phyloP scores from a whole-genome alignment of 2,113 vertebrate genomes.

The Propithecus coquereli region DNA sequence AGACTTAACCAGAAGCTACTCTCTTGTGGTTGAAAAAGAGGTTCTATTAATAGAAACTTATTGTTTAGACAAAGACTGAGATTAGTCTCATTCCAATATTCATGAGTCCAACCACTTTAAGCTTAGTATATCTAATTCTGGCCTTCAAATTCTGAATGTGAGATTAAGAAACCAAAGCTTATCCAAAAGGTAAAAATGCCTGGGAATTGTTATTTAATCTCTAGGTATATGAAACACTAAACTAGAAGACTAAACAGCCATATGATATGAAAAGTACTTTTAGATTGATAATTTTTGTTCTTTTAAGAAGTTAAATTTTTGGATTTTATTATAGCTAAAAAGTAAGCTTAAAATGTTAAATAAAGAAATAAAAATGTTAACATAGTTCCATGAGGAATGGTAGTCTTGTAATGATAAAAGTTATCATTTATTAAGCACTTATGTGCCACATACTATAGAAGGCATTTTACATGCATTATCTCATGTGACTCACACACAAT shows the following conservation, averaged over 20 bases:
- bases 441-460: background rate
- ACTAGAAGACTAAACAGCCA: background rate
- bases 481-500: background rate
- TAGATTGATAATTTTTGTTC: background rate
- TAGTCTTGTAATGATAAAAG: background rate
- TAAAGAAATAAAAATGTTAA: background rate
- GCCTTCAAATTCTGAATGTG: background rate
- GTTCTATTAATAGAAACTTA: background rate
- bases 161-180: background rate
- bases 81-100: background rate
- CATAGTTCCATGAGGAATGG: background rate
- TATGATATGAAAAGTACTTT: background rate
- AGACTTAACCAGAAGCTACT: background rate
- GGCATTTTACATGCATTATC: background rate
- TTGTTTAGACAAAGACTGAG: background rate
- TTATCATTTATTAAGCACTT: background rate
- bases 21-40: background rate
- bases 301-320: background rate
- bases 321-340: constrained; percentile 2
- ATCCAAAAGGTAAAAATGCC: background rate
- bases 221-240: background rate
- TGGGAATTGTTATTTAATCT: background rate
- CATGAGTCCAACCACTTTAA: background rate
- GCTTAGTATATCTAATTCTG: background rate
- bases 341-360: background rate